Evolutionary conservation across 1,140 invertebrate genomes (phyloP), one percentile per base, ranked within the genome.

Genomic region (Trialeurodes vaporariorum): DNA sequence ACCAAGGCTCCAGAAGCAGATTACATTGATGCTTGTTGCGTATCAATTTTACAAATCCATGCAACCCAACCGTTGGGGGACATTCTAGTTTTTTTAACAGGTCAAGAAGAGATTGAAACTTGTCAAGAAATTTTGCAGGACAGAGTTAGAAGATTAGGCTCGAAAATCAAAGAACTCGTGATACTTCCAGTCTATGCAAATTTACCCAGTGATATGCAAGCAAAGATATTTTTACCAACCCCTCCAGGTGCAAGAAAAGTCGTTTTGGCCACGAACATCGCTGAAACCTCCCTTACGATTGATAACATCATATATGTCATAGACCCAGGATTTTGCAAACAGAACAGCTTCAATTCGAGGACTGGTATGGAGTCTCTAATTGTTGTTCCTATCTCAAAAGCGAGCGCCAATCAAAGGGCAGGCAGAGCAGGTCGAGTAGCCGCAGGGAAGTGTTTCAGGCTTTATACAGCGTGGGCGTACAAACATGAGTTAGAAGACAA

Each of bases 281-380:
- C 98, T 1, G 96, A 99, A 82, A 99, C 98, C 23, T 98, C 96
- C 2, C 80, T 99, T 12, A 99, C 98, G 1, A 99, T 99, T 72
- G 97, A 99, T 77, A 98, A 98, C 73, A 99, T 99, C 70, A 91
- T 94, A 63, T 99, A 97, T 81, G 98, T 99, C 0, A 98, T 99
- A 72, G 98, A 99, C 84, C 95, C 96, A 22, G 98, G 97, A 1
- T 99, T 98, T 81, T 95, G 94, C 60, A 99, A 99, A 78, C 96
- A 98, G 81, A 99, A 98, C 77, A 97, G 96, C 79, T 99, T 98
- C 76, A 98, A 99, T 83, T 94, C 97, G 0, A 83, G 93, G 70
- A 97, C 94, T 13, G 95, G 97, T 22, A 98, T 99, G 93, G 97
- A 99, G 76, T 97, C 94, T 74, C 82, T 99, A 59, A 91, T 97